A percentile compares a stretch with the other conserved stretches of the same genome.
phyloP scores from a whole-genome alignment of 1,140 invertebrate genomes.

The Phymorhynchus buccinoides region DNA sequence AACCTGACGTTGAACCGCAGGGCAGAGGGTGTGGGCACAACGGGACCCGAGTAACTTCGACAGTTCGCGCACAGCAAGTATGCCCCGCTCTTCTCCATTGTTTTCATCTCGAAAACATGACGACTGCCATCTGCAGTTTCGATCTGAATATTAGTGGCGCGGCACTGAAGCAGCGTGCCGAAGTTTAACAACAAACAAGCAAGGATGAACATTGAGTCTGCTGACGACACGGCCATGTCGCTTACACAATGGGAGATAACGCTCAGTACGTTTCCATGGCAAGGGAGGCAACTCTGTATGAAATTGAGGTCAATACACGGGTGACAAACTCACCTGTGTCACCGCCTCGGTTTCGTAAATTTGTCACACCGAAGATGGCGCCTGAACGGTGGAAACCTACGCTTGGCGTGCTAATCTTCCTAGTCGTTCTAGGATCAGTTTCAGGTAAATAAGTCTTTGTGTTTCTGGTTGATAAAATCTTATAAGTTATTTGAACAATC shows the following conservation, averaged over 20 bases:
- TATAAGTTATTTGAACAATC: too few relatives aligned
- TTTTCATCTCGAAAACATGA: slow-evolving; percentile 64
- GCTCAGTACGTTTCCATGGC: neutral
- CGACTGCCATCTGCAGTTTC: slow-evolving; percentile 64
- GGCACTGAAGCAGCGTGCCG: slow-evolving; percentile 48
- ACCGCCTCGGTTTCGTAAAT: slow-evolving; percentile 28
- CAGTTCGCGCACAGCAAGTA: slow-evolving; percentile 55
- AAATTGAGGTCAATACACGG: slow-evolving; percentile 5
- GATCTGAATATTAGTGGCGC: slow-evolving; percentile 62
- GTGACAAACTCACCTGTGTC: slow-evolving; percentile 6
- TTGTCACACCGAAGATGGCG: slow-evolving; percentile 35
- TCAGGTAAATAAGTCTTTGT: neutral
- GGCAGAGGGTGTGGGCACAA: slow-evolving; percentile 43
- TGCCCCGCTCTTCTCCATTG: slow-evolving; percentile 54
- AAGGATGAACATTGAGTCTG: neutral
- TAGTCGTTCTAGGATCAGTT: neutral
- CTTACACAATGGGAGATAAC: neutral
- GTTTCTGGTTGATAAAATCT: neutral
- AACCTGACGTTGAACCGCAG: slow-evolving; percentile 56
- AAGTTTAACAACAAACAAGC: slow-evolving; percentile 1
- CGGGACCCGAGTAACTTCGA: slow-evolving; percentile 32
- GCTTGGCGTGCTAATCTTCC: neutral
- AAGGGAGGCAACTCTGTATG: neutral
- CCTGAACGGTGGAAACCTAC: slow-evolving; percentile 2
- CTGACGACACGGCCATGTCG: slow-evolving; percentile 27